phyloP scores from a whole-genome alignment of 2,113 vertebrate genomes.

The Apodemus sylvaticus region DNA sequence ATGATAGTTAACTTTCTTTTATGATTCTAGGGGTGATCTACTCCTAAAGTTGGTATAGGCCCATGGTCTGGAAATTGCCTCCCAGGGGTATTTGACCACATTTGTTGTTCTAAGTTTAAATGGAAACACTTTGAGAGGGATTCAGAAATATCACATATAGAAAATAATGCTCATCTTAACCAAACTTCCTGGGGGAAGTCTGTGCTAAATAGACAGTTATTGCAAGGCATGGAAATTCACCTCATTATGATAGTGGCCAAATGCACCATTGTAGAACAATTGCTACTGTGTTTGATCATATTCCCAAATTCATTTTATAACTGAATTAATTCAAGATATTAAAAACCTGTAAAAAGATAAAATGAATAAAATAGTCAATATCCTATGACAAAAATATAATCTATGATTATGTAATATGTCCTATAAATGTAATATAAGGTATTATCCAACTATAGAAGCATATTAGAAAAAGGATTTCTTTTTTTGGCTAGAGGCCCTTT shows the following conservation, averaged over 20 bases:
- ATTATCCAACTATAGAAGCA: background rate
- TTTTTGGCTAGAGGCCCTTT: background rate
- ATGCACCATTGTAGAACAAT: background rate
- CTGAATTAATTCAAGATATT: background rate
- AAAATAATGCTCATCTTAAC: background rate
- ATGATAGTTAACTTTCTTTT: background rate
- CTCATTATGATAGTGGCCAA: background rate
- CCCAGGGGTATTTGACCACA: background rate
- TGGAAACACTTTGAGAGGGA: background rate
- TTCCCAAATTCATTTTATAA: slow-evolving; percentile 42
- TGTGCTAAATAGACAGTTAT: background rate
- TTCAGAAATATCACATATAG: slow-evolving; percentile 19
- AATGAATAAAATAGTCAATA: background rate
- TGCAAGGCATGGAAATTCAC: background rate
- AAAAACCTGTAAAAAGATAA: background rate
- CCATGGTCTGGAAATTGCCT: background rate
- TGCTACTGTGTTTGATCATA: background rate
- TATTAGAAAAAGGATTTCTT: background rate
- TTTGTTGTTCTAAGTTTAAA: background rate
- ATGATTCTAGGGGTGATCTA: background rate
- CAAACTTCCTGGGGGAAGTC: background rate
- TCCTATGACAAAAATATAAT: background rate
- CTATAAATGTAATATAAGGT: background rate
- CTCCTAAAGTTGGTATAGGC: background rate
- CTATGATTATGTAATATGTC: background rate